phyloP scores from a whole-genome alignment of 2,888 invertebrate genomes.

The Cryptus viduatorius region DNA sequence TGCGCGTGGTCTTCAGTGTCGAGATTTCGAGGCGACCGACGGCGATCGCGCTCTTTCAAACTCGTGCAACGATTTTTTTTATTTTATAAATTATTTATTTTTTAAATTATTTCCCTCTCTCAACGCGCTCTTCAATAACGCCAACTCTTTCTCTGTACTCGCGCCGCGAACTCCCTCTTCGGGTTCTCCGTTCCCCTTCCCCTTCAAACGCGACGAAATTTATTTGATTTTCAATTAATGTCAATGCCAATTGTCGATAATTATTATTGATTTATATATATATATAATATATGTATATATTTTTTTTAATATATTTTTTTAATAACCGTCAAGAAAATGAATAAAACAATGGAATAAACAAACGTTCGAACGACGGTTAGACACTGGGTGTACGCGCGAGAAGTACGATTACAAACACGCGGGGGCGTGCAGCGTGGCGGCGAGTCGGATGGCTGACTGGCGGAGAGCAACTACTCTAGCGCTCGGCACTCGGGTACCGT shows the following conservation, averaged over 20 bases:
- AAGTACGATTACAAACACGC: conserved; percentile 73
- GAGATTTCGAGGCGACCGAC: conserved; percentile 20
- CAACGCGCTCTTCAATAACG: neutral
- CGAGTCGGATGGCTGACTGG: conserved; percentile 84
- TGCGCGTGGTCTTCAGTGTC: conserved; percentile 38
- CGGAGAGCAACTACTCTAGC: conserved; percentile 80
- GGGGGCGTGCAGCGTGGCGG: conserved; percentile 80
- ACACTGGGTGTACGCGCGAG: conserved; percentile 61
- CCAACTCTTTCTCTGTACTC: conserved; percentile 34
- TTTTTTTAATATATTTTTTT: neutral
- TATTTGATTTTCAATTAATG: conserved; percentile 19
- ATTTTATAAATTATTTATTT: neutral
- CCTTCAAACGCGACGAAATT: conserved; percentile 17
- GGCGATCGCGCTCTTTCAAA: conserved; percentile 27
- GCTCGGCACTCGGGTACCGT: conserved; percentile 76
- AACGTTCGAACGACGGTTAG: conserved; percentile 22
- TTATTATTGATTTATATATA: conserved; percentile 15
- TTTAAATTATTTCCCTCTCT: conserved; percentile 15
- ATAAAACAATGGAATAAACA: conserved; percentile 30
- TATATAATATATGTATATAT: neutral
- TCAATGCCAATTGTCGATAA: neutral
- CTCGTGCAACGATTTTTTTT: neutral
- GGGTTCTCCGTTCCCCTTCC: conserved; percentile 8
- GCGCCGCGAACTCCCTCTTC: conserved; percentile 24
- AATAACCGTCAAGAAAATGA: neutral